These are phyloP conservation scores for Pterocles gutturalis DNA, from an alignment of 2,113 vertebrate genomes.

Conservation along the genomic window DNA sequence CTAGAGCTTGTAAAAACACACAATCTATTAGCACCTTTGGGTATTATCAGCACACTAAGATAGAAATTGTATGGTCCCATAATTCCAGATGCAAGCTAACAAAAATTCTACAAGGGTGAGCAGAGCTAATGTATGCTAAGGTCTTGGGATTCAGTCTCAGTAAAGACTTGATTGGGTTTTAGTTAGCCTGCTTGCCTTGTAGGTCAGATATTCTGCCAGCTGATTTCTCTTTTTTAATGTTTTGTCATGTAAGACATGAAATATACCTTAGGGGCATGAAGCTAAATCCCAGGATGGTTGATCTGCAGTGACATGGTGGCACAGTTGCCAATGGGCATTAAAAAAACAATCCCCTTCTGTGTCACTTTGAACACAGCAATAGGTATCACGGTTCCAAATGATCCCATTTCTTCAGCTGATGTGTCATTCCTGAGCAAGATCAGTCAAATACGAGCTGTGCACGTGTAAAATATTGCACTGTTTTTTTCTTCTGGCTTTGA, in stretches of 20 bases:
- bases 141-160: not conserved
- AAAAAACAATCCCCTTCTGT: not conserved
- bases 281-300: constrained; percentile 9
- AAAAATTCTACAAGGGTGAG: not conserved
- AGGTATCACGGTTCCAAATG: not conserved
- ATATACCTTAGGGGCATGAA: not conserved
- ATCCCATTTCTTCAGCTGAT: not conserved
- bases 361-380: not conserved
- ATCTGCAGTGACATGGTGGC: constrained; percentile 18
- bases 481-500: not conserved
- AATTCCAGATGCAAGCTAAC: not conserved
- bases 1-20: not conserved
- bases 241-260: constrained; percentile 13
- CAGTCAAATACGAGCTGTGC: not conserved
- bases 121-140: not conserved
- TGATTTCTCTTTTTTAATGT: constrained; percentile 24
- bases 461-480: not conserved
- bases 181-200: not conserved
- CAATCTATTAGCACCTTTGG: not conserved
- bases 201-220: not conserved
- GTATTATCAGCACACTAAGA: not conserved
- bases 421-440: not conserved
- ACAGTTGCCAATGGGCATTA: not conserved
- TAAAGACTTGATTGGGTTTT: not conserved
- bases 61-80: not conserved